Evolutionary conservation across 2,797 vertebrate genomes (phyloP).

Genomic region (Triplophysa bombifrons): DNA sequence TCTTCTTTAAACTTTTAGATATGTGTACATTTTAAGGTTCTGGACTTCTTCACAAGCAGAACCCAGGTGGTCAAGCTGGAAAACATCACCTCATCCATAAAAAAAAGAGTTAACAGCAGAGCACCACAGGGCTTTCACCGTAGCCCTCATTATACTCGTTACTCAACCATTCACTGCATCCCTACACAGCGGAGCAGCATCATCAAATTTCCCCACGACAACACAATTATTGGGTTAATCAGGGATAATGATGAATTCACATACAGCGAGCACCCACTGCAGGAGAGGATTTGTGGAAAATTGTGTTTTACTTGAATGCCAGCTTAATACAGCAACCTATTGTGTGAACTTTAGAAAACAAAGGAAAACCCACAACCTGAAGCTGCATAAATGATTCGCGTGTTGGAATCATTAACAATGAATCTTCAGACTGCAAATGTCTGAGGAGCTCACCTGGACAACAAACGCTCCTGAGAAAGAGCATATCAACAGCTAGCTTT

Average conservation of each 20-base stretch:
- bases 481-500: not conserved
- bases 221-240: slow-evolving; percentile 33
- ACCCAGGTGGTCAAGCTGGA: slow-evolving; percentile 39
- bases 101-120: slow-evolving; percentile 36
- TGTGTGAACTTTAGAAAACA: slow-evolving; percentile 4
- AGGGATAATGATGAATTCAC: slow-evolving; percentile 18
- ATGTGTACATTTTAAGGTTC: not conserved
- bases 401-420: slow-evolving; percentile 36
- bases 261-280: slow-evolving; percentile 1
- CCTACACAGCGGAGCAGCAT: slow-evolving; percentile 18
- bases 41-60: slow-evolving; percentile 2
- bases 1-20: not conserved
- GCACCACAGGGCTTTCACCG: slow-evolving; percentile 29
- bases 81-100: slow-evolving; percentile 40
- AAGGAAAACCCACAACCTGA: not conserved
- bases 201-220: slow-evolving; percentile 37
- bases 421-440: not conserved
- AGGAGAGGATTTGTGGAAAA: not conserved
- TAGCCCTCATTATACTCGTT: slow-evolving; percentile 33
- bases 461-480: not conserved
- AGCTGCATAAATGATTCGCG: slow-evolving; percentile 22
- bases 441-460: slow-evolving; percentile 30
- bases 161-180: slow-evolving; percentile 35
- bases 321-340: not conserved
- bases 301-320: slow-evolving; percentile 21